Conservation (phyloP, 1,140 invertebrate species). For the Ruditapes philippinarum region DNA sequence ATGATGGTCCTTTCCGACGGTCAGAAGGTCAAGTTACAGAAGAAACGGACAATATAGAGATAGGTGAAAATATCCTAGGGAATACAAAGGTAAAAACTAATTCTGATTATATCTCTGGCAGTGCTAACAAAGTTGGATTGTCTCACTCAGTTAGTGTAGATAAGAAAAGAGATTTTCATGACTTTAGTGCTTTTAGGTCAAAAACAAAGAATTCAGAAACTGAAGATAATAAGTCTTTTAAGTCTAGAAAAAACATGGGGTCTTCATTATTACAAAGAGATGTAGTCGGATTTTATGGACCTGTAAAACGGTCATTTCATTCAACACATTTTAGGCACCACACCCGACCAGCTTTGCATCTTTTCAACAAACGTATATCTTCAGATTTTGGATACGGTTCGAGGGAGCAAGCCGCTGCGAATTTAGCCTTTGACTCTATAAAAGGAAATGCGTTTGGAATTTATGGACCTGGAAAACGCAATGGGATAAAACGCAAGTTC, state of each 20-base stretch:
- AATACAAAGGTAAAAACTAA: slow-evolving; percentile 15
- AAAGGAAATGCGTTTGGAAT: slow-evolving; percentile 8
- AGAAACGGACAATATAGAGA: background rate
- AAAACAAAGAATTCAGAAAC: background rate
- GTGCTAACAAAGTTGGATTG: slow-evolving; percentile 8
- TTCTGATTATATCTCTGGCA: slow-evolving; percentile 10
- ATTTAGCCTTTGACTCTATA: background rate
- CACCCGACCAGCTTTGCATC: background rate
- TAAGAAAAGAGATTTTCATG: background rate
- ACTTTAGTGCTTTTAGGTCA: background rate
- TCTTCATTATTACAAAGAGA: background rate
- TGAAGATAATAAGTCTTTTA: background rate
- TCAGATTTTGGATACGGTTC: slow-evolving; percentile 43
- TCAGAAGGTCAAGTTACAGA: background rate
- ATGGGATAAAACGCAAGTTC: background rate
- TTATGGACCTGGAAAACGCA: slow-evolving; percentile 30
- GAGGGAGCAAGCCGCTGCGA: slow-evolving; percentile 1
- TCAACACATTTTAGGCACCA: background rate
- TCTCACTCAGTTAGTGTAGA: background rate
- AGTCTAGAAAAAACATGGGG: background rate
- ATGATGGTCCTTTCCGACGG: background rate
- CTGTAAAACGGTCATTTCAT: background rate
- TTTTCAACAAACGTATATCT: background rate
- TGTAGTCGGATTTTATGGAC: slow-evolving; percentile 6
- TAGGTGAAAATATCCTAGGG: background rate